These are phyloP conservation scores for Iselma pallidipennis DNA, from an alignment of 2,888 invertebrate species.

Conservation along the genomic window DNA sequence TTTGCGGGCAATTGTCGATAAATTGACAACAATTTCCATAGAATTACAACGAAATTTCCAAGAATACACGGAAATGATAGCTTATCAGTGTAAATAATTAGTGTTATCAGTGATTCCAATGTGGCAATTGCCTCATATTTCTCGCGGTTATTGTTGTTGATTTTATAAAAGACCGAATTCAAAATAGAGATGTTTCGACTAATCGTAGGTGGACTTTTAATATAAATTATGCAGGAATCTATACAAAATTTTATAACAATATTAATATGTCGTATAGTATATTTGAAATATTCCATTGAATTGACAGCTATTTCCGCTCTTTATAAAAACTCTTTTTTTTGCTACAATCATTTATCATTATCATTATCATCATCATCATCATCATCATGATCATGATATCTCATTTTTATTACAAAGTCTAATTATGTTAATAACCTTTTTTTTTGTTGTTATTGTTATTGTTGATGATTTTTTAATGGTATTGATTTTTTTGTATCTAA, in stretches of 20 bases:
- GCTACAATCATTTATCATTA: background rate
- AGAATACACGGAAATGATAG: background rate
- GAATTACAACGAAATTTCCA: background rate
- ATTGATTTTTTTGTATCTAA: background rate
- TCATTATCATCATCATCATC: background rate
- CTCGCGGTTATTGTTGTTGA: too few species aligned
- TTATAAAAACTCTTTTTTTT: background rate
- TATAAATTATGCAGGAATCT: background rate
- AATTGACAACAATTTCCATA: background rate
- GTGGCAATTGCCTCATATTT: background rate
- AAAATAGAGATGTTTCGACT: too few species aligned
- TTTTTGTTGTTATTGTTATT: background rate
- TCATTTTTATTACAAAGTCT: background rate
- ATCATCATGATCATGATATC: background rate
- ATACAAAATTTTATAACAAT: too few species aligned
- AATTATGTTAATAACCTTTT: background rate
- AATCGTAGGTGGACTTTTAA: too few species aligned
- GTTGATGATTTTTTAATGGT: background rate
- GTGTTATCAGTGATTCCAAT: background rate
- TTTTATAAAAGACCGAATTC: too few species aligned
- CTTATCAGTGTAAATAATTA: background rate
- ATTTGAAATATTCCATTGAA: background rate
- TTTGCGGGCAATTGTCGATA: too few species aligned
- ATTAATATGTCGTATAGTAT: too few species aligned
- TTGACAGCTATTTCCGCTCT: background rate